Percentiles rank a stretch among this genome's conserved stretches.
These are phyloP conservation scores for Vireo altiloquus DNA, from an alignment of 2,113 vertebrate genomes.

Conservation along the genomic window DNA sequence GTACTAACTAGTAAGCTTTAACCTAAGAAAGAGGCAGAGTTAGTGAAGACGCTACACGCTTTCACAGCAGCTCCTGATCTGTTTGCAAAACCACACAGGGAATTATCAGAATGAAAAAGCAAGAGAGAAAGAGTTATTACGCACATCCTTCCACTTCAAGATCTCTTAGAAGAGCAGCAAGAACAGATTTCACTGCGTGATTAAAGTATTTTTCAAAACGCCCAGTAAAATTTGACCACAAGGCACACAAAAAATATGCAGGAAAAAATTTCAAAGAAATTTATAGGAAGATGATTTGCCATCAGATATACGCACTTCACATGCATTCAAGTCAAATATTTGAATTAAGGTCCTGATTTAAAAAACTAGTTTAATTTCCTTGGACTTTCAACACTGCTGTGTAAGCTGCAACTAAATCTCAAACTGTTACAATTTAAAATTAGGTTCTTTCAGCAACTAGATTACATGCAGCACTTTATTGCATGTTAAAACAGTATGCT, in stretches of 20 bases:
- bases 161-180: neutral
- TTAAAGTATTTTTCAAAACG: neutral
- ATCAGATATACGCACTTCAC: neutral
- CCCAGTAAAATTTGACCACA: neutral
- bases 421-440: neutral
- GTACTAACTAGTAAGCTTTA: neutral
- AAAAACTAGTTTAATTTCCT: neutral
- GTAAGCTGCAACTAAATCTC: neutral
- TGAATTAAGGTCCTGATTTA: neutral
- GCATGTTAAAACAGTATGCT: neutral
- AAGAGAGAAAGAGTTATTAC: neutral
- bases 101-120: neutral
- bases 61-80: neutral
- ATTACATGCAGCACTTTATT: neutral
- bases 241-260: neutral
- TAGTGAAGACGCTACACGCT: neutral
- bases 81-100: neutral
- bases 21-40: neutral
- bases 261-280: neutral
- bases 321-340: neutral
- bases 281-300: neutral
- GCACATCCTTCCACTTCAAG: neutral
- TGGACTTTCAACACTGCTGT: neutral
- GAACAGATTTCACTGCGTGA: neutral
- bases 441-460: neutral